Evolutionary conservation across 53 echinoderm and acorn worm genomes (phyloP), one percentile per base, ranked within the genome.

Genomic region (Holothuria leucospilota): DNA sequence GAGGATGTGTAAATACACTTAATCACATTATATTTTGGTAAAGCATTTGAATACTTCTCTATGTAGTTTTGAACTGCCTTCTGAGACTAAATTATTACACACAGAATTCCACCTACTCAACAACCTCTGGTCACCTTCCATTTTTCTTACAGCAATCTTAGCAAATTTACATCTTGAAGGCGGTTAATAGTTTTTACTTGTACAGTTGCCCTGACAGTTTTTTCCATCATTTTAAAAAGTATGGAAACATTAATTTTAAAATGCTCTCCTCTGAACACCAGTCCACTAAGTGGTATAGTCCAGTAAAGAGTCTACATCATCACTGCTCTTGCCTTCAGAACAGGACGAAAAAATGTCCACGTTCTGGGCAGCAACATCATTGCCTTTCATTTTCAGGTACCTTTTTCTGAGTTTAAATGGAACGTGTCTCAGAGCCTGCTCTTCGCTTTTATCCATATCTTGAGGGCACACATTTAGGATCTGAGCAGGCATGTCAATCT

Each of bases 221-320:
- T 39, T 38, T 71, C 71, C 71, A 71, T 71, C 13, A 29, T 15
- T 71, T 40, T 71, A 20, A 71, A 71, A 14, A 71, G 20, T 40
- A 13, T 38, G 20, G 16, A 71, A 15, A 39, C 41, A 40, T 39
- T 20, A 40, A 71, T 6, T 71, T 13, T 10, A 71, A 71, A 71
- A 29, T 38, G 38, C 13, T 39, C 71, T 6, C 71, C 71, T 38
- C 71, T 71, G 20, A 29, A 38, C 20, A 15, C 29, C 14, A 40
- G 39, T 71, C 71, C 71, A 71, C 18, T 71, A 6, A 38, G 14
- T 40, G 4, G 71, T 29, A 38, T 71, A 71, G 21, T 28, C 13
- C 1, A 71, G 18, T 8, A 71, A 71, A 13, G 39, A 39, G 16
- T 71, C 40, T 13, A 39, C 34, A 20, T 11, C 39, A 13, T 7